Evolutionary conservation across 2,797 vertebrate genomes (phyloP).

Genomic region (Taenioides sp.): DNA sequence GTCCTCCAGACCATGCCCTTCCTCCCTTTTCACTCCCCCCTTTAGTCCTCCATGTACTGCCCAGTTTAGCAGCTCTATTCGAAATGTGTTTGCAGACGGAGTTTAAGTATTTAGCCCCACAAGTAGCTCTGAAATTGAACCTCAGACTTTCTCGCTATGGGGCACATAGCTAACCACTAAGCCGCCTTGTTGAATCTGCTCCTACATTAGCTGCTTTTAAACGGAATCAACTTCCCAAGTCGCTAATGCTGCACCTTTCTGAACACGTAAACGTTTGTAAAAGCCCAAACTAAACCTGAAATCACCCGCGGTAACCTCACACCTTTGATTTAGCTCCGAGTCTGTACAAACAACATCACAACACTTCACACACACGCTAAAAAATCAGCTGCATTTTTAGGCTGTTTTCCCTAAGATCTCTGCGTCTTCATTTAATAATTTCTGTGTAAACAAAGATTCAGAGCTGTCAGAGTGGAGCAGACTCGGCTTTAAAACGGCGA

Average conservation of each 20-base stretch:
- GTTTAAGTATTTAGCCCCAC: too few species aligned
- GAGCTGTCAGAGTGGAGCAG: conserved; percentile 6
- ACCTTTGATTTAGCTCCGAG: background rate
- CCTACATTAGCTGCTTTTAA: background rate
- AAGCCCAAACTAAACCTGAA: background rate
- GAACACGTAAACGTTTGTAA: background rate
- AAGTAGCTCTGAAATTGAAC: too few species aligned
- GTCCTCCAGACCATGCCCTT: too few species aligned
- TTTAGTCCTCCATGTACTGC: too few species aligned
- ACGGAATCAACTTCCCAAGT: background rate
- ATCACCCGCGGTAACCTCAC: background rate
- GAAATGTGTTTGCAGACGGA: too few species aligned
- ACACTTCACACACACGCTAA: background rate
- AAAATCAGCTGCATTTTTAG: conserved; percentile 8
- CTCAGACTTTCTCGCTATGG: too few species aligned
- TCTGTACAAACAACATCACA: background rate
- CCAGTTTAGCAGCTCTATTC: too few species aligned
- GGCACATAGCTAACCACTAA: background rate
- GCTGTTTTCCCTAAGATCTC: background rate
- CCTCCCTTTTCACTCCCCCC: too few species aligned
- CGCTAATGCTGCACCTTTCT: background rate
- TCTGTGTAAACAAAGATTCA: conserved; percentile 22
- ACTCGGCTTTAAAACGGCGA: conserved; percentile 10
- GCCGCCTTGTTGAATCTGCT: background rate
- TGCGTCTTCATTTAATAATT: conserved; percentile 6